Percentiles rank a stretch among this genome's conserved stretches.
Evolutionary conservation across 2,797 vertebrate genomes (phyloP).

Genomic region (Hippopotamyrus pictus): DNA sequence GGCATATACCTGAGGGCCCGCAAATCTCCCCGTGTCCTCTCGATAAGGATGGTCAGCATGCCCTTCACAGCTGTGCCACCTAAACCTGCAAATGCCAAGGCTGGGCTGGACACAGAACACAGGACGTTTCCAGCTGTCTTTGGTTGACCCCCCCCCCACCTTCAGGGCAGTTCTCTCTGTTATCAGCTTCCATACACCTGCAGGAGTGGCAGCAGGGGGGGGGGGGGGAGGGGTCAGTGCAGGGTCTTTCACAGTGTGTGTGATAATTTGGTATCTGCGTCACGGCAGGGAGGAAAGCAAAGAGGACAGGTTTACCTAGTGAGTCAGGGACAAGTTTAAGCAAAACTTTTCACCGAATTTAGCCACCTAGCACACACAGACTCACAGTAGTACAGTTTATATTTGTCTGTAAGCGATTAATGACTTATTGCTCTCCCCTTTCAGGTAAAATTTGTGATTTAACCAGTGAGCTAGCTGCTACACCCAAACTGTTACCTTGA

Average conservation of each 20-base stretch:
- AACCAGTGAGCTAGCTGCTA: not conserved
- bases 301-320: not conserved
- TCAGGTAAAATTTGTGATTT: not conserved
- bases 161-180: constrained; percentile 44
- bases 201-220: constrained; percentile 34
- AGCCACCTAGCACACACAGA: not conserved
- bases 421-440: not conserved
- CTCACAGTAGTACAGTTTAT: not conserved
- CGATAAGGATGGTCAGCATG: constrained; percentile 50
- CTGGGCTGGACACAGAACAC: constrained; percentile 47
- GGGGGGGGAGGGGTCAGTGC: constrained; percentile 11
- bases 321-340: not conserved
- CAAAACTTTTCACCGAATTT: not conserved
- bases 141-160: constrained; percentile 26
- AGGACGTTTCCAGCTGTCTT: constrained; percentile 34
- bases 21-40: constrained; percentile 29
- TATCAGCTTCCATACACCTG: constrained; percentile 65
- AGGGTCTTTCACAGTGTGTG: constrained; percentile 8
- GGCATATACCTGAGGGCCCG: constrained; percentile 30
- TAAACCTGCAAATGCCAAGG: constrained; percentile 55
- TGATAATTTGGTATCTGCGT: not conserved
- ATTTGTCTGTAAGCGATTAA: not conserved
- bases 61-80: constrained; percentile 30
- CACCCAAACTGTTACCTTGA: not conserved
- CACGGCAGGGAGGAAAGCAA: not conserved